Evolutionary conservation across 23 tunicate genomes (phyloP), one percentile per base, ranked within the genome.

Genomic region (Ascidia mentula): DNA sequence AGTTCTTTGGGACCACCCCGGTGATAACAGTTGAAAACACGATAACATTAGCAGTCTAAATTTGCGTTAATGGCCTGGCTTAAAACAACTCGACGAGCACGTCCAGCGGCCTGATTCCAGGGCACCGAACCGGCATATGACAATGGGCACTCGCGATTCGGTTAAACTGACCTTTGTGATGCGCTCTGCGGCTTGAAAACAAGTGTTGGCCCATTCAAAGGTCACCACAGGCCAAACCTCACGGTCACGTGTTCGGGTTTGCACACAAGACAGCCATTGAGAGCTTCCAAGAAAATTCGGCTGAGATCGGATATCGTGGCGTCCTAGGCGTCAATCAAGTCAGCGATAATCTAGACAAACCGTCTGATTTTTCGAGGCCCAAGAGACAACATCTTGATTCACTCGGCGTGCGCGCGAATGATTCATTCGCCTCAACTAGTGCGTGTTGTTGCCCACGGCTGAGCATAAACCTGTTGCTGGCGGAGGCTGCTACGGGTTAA

Each of bases 311-410:
- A n/a, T n/a, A n/a, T 9, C 65, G 22, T 53, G 28, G 1, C 13
- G 28, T 26, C 65, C 22, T 20, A 1, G 65, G 28, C 13, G 65
- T 53, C 65, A 53, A 53, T 53, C 65, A 53, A 53, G 28, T 28
- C 2, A 28, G 24, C 24, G 65, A 53, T 53, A 53, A 53, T 53
- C 28, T 53, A 53, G 65, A 53, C 65, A 53, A 53, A 53, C 65
- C 65, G 65, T 53, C 65, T 53, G 65, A 53, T 53, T 53, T 53
- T 28, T 26, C 65, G 24, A 20, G 22, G 65, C 13, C 65, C 28
- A 53, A 15, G 15, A 42, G 65, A 53, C 65, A 53, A 53, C 65
- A 53, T 53, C 65, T 53, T 53, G 65, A 53, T 53, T 53, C 13
- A 53, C 65, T n/a, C n/a, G n/a, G n/a, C n/a, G n/a, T n/a, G n/a